These are phyloP conservation scores for Meles meles DNA, from an alignment of 2,113 vertebrate species.

Conservation along the genomic window DNA sequence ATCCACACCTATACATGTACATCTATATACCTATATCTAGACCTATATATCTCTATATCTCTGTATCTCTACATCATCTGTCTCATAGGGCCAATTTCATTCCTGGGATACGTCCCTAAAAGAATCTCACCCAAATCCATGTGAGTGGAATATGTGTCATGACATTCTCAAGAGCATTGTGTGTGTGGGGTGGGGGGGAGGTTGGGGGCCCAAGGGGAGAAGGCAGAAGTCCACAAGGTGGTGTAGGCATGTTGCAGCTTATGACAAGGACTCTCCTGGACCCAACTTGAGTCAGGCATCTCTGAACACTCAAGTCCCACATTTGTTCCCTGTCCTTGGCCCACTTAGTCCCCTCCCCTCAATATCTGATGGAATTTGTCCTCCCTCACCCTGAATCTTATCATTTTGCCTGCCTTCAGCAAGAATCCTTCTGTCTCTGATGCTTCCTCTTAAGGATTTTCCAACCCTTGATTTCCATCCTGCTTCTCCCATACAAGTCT, in stretches of 20 bases:
- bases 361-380: not conserved
- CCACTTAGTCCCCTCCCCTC: not conserved
- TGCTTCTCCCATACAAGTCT: not conserved
- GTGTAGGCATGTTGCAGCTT: not conserved
- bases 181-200: accelerated
- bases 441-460: not conserved
- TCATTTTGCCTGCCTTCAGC: not conserved
- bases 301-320: not conserved
- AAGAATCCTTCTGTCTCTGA: not conserved
- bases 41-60: not conserved
- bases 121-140: not conserved
- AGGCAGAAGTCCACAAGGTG: accelerated
- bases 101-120: not conserved
- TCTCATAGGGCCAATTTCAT: not conserved
- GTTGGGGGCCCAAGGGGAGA: accelerated
- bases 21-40: not conserved
- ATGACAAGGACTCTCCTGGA: not conserved
- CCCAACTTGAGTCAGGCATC: not conserved
- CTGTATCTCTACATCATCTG: not conserved
- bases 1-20: not conserved
- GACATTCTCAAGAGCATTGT: not conserved
- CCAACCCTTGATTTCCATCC: not conserved
- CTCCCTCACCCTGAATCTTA: not conserved
- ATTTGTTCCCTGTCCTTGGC: not conserved
- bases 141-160: not conserved